Conservation (phyloP, 2,797 vertebrate genomes). For the Lerista edwardsae region DNA sequence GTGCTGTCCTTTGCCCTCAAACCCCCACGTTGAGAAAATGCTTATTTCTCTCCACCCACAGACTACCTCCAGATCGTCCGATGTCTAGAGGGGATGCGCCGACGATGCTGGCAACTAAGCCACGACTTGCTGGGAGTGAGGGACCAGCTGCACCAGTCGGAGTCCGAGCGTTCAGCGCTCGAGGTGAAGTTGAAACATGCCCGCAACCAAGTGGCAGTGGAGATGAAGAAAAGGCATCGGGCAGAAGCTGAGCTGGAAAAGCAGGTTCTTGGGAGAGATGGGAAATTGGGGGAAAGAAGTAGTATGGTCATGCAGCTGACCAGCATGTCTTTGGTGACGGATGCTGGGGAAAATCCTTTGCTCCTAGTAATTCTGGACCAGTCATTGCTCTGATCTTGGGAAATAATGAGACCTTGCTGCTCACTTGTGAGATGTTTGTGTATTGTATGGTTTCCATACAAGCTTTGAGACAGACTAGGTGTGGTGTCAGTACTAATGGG, state of each 20-base stretch:
- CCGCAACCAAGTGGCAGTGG: conserved; percentile 84
- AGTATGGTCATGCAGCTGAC: background rate
- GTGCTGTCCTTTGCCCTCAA: background rate
- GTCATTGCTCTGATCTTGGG: background rate
- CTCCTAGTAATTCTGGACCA: background rate
- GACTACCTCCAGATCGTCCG: conserved; percentile 70
- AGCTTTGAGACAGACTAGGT: background rate
- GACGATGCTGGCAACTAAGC: conserved; percentile 67
- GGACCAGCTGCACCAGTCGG: conserved; percentile 79
- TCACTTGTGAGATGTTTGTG: background rate
- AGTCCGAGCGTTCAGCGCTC: conserved; percentile 74
- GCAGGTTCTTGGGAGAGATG: conserved; percentile 59
- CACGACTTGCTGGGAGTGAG: conserved; percentile 77
- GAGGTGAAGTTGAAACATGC: conserved; percentile 78
- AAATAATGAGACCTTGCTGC: background rate
- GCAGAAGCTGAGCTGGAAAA: conserved; percentile 75
- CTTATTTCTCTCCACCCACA: conserved; percentile 38
- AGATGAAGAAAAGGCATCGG: conserved; percentile 83
- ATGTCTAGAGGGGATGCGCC: conserved; percentile 73
- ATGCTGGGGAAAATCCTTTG: background rate
- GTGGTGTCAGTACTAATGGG: too few relatives aligned
- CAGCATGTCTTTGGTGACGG: background rate
- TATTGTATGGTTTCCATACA: background rate
- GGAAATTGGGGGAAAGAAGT: too few relatives aligned
- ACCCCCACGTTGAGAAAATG: background rate